Evolutionary conservation across 2,888 invertebrate genomes (phyloP).

Genomic region (Dichetophora obliterata): DNA sequence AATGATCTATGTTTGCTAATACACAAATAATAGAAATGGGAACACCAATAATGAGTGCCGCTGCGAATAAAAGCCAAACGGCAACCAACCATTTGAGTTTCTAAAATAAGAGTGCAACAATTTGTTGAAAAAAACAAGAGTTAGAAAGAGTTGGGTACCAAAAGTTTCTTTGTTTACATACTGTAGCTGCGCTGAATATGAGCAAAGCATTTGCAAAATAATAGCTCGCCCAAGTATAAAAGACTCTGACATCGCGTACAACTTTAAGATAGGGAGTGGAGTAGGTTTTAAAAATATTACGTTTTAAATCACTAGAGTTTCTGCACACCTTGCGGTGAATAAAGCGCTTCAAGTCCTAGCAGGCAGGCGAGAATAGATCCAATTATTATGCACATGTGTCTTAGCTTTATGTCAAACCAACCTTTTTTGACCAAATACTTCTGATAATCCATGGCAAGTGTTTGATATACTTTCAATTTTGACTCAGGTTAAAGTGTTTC

Average conservation of each 20-base stretch:
- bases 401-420: not conserved
- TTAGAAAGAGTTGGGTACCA: not conserved
- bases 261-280: not conserved
- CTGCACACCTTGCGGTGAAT: not conserved
- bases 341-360: slow-evolving; percentile 6
- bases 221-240: not conserved
- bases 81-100: not conserved
- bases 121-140: not conserved
- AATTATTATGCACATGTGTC: not conserved
- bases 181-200: not conserved
- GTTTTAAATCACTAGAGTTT: too few relatives aligned
- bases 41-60: not conserved
- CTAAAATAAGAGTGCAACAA: not conserved
- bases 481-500: too few relatives aligned
- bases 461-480: too few relatives aligned
- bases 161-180: not conserved
- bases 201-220: not conserved
- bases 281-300: not conserved
- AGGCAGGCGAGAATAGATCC: not conserved
- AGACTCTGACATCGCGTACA: not conserved
- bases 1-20: not conserved
- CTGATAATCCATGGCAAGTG: not conserved
- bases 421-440: not conserved
- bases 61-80: not conserved
- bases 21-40: not conserved